Evolutionary conservation across 2,113 vertebrate species (phyloP), one percentile per base, ranked within the genome.

Genomic region (Toxostoma redivivum): DNA sequence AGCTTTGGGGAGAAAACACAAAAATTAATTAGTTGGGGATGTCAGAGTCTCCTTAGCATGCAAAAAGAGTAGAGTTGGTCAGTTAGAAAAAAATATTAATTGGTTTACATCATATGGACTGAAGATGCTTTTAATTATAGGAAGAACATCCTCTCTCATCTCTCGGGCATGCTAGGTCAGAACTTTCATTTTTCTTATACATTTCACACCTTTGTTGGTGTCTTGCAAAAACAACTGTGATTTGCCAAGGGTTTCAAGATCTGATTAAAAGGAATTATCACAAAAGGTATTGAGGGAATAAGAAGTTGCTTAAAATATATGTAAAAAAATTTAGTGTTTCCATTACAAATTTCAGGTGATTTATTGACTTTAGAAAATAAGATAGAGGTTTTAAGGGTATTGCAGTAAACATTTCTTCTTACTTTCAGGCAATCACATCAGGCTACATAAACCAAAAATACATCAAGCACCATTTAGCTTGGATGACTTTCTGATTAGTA

Each of bases 11-110:
- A 12, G 17, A 79, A 95, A 92, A 1, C 35, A 94, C 61, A 91
- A 73, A 93, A 95, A 97, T 76, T 97, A 96, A 97, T 97, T 96
- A 97, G 80, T 57, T 38, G 14, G 14, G 66, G 50, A 85, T 88
- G 82, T 92, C 77, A 92, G 89, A 95, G 8, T 11, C 44, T 86
- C 94, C 37, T 88, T 86, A 94, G 61, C n/a, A 78, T 51, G 54
- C 28, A 86, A 80, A 90, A 94, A 60, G 17, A 88, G 19, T 61
- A 15, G 66, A 62, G 30, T 14, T 86, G 85, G 81, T 93, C 87
- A 95, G 25, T 62, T 44, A 83, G 50, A n/a, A 94, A 94, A 94
- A 93, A 88, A 44, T 16, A 51, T 65, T 89, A 94, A 94, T 96
- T 95, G 60, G 42, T 91, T 92, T 92, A 64, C 54, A 78, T 92